phyloP scores from a whole-genome alignment of 2,797 vertebrate species.

The Hafferia zeledoni region DNA sequence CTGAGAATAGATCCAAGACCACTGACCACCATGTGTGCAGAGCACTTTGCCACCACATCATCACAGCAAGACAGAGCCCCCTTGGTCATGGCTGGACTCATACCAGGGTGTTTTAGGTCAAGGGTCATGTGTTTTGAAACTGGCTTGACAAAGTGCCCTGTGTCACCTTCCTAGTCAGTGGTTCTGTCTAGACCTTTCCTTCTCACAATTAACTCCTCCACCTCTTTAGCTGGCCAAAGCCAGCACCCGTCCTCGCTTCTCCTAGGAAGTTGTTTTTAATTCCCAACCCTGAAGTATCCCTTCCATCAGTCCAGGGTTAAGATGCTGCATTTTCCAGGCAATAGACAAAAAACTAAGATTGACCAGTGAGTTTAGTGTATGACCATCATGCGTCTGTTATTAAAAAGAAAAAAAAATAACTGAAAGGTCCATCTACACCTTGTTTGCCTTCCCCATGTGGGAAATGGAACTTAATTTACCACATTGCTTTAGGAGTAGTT shows the following conservation, averaged over 20 bases:
- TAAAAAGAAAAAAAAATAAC: slow-evolving; percentile 1
- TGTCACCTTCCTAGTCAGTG: background rate
- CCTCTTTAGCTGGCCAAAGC: slow-evolving; percentile 25
- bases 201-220: background rate
- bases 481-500: background rate
- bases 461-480: slow-evolving; percentile 52
- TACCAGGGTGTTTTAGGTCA: slow-evolving; percentile 37
- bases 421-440: slow-evolving; percentile 33
- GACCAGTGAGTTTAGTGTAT: slow-evolving; percentile 50
- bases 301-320: background rate
- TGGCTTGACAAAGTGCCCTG: background rate
- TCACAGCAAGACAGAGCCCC: slow-evolving; percentile 49
- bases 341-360: slow-evolving; percentile 35
- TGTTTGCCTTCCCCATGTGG: slow-evolving; percentile 14
- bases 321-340: slow-evolving; percentile 40
- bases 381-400: slow-evolving; percentile 7
- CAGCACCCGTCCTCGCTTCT: background rate
- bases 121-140: slow-evolving; percentile 25
- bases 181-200: background rate
- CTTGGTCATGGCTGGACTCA: slow-evolving; percentile 23
- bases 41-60: slow-evolving; percentile 62
- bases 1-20: slow-evolving; percentile 65
- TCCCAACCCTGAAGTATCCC: background rate
- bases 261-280: slow-evolving; percentile 4
- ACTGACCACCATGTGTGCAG: background rate